Evolutionary conservation across 2,888 invertebrate species (phyloP).

Genomic region (Drosophila robusta): DNA sequence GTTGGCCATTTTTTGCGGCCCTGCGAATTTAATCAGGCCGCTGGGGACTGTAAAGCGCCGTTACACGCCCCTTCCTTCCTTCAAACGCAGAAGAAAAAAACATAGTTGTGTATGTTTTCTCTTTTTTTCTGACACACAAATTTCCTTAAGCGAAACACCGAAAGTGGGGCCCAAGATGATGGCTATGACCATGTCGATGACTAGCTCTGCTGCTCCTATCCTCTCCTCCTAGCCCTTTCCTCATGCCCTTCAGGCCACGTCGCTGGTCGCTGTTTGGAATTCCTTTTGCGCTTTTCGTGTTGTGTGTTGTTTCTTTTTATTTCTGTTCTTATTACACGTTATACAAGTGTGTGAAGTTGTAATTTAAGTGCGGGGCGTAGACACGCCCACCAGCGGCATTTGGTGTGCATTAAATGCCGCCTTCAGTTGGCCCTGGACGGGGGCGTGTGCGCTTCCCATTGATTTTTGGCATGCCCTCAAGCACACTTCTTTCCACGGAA

Average conservation of each 20-base stretch:
- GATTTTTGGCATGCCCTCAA: constrained; percentile 72
- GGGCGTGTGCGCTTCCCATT: constrained; percentile 47
- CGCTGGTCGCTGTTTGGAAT: constrained; percentile 40
- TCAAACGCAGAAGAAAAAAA: constrained; percentile 9
- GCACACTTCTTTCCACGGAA: constrained; percentile 56
- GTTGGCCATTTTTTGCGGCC: constrained; percentile 50
- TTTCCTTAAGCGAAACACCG: constrained; percentile 70
- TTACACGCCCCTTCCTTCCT: background rate
- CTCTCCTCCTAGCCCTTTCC: background rate
- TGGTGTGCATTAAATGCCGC: constrained; percentile 69
- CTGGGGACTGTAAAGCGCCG: constrained; percentile 76
- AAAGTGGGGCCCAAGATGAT: constrained; percentile 66
- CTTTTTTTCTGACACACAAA: constrained; percentile 29
- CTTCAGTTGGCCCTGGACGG: constrained; percentile 38
- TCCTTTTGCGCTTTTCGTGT: constrained; percentile 56
- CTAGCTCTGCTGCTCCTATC: constrained; percentile 29
- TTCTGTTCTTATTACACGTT: constrained; percentile 70
- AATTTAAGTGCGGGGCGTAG: constrained; percentile 73
- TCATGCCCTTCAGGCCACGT: background rate
- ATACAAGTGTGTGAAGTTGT: constrained; percentile 80
- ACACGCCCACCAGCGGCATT: constrained; percentile 70
- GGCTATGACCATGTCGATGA: constrained; percentile 75
- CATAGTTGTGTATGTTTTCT: constrained; percentile 37
- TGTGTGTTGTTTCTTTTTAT: constrained; percentile 28
- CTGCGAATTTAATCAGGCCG: constrained; percentile 78